Percentiles rank a stretch among this genome's conserved stretches.
These are phyloP conservation scores for Exephanes ischioxanthus DNA, from an alignment of 2,888 invertebrate genomes.

Conservation along the genomic window DNA sequence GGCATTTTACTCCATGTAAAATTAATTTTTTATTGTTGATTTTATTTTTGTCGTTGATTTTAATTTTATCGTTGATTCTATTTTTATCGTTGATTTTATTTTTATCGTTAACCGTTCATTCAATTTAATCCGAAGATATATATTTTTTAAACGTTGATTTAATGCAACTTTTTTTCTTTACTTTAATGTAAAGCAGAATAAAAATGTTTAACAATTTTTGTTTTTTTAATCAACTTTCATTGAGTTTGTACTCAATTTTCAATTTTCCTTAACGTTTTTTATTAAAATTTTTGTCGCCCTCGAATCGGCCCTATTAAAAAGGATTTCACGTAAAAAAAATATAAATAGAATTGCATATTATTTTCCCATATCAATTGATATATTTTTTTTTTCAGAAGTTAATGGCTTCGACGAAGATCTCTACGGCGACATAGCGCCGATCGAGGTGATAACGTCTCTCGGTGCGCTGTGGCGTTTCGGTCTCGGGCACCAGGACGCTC, in stretches of 20 bases:
- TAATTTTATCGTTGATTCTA: no score
- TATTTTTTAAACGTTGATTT: no score
- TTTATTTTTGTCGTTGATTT: neutral
- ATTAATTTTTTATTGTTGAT: neutral
- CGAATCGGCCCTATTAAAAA: no score
- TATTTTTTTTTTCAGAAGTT: constrained; percentile 74
- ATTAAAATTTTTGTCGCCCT: no score
- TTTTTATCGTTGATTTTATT: neutral
- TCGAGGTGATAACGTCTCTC: constrained; percentile 87
- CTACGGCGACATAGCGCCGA: constrained; percentile 80
- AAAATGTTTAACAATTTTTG: no score
- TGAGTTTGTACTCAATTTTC: no score
- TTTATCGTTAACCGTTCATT: neutral
- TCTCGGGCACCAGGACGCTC: constrained; percentile 96
- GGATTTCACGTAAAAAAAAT: no score
- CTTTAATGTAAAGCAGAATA: no score
- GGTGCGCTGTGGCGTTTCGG: constrained; percentile 94
- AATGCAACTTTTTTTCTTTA: no score
- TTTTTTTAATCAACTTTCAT: no score
- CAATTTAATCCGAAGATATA: neutral
- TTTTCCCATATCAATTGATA: neutral
- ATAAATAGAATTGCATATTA: neutral
- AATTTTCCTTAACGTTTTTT: no score
- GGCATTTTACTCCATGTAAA: neutral
- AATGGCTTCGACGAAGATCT: constrained; percentile 81